Evolutionary conservation across 2,888 invertebrate species (phyloP), one percentile per base, ranked within the genome.

Genomic region (Perdita meconis): DNA sequence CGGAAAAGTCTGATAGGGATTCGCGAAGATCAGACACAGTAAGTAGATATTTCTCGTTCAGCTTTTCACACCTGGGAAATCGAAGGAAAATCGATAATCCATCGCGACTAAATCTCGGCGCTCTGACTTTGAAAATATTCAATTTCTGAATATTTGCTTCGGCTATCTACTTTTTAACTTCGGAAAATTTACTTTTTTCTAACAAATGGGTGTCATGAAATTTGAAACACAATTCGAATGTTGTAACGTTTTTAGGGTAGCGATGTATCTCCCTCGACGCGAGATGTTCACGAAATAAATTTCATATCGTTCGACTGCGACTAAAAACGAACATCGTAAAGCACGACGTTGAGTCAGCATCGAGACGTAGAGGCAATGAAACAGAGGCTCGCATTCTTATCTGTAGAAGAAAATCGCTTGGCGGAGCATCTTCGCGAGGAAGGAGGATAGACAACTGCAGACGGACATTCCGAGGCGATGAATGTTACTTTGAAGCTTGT

Each of bases 1-100:
- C 53, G 53, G 19, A 64, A 56, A 65, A 65, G 51, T 24, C 34
- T 66, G 56, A 64, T 53, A 38, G 30, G 24, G 64, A 38, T 38
- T 51, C 56, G 4, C n/a, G 36, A 53, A 53, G 34, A 19, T 19
- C 10, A 47, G 61, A 26, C 65, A 81, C 60, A 24, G 30, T 19
- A 36, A 34, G 3, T 44, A 40, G 13, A 12, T 13, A 24, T 5
- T 19, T n/a, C 8, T 40, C 34, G 1, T 26, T 13, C 5, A 5
- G 12, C 24, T 47, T 8, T 19, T 47, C 34, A 44, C 10, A 22
- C 40, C 12, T 5, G 24, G 24, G 13, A 34, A 40, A 34, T 68
- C n/a, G 30, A 0, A 2, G 12, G 16, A 16, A 13, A 30, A 2
- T 30, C 30, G 30, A 2, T 6, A 30, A 30, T 30, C 6, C 30